Evolutionary conservation across 2,113 vertebrate genomes (phyloP), one percentile per base, ranked within the genome.

Genomic region (Heterotilapia buettikoferi): DNA sequence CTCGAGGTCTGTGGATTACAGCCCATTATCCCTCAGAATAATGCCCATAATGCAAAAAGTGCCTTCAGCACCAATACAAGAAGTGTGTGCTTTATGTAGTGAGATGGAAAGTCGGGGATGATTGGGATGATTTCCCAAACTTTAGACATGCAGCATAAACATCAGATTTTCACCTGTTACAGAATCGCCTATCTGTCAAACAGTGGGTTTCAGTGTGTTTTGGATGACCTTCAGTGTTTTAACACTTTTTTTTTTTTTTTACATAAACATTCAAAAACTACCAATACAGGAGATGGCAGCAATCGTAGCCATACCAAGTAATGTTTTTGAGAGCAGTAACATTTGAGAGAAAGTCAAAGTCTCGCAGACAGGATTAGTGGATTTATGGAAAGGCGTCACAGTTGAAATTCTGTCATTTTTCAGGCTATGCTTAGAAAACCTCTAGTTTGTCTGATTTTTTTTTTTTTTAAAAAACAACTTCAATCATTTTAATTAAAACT

Each of bases 11-110:
- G 47, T 56, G 11, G 4, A 47, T 82, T 82, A 9, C 18, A 71
- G 36, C 19, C 12, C 36, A 81, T 29, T 81, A 43, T 24, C 19
- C 47, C n/a, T 68, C 13, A 13, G 24, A 36, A 71, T 71, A 50
- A 38, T 50, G 40, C 29, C 59, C 53, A 18, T 78, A 52, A 78
- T 78, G 45, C 10, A 31, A 50, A 45, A 57, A 57, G 53, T 78
- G 52, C 36, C 71, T 47, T 50, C 43, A 76, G 71, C 43, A 50
- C 71, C 53, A 84, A 29, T 13, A 31, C 83, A 84, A 56, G 52
- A 57, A 57, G 18, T 76, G 12, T 56, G 53, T 16, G 12, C 3
- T 78, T 59, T 7, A 59, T 47, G 52, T 21, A 43, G 52, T 9
- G 24, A 57, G 66, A 57, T 31, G 16, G 24, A 56, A 45, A 76